Conservation (phyloP, 2,797 vertebrate species). For the Helarctos malayanus region DNA sequence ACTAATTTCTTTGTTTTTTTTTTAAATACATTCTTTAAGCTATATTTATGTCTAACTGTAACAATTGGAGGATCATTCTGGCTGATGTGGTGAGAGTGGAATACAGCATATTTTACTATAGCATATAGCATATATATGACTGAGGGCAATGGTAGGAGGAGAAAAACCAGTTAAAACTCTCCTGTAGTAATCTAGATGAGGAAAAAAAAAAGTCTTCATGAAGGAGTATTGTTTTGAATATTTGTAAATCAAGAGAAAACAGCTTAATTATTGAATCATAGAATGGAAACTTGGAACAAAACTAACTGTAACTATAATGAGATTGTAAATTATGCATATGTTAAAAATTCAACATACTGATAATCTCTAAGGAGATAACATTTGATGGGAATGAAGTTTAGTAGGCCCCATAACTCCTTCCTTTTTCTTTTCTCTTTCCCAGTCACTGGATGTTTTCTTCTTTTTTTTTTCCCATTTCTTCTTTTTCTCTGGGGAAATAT, state of each 20-base stretch:
- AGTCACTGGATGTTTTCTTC: not conserved
- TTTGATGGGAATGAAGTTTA: not conserved
- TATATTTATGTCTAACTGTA: not conserved
- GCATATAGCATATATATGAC: not conserved
- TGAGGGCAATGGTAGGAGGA: not conserved
- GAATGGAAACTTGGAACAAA: not conserved
- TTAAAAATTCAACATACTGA: slow-evolving; percentile 38
- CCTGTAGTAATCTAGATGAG: not conserved
- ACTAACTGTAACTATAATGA: not conserved
- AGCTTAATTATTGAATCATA: not conserved
- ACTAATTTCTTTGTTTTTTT: not conserved
- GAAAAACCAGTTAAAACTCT: not conserved
- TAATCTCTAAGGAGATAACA: not conserved
- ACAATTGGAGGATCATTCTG: not conserved
- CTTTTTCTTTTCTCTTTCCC: not conserved
- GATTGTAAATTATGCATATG: not conserved
- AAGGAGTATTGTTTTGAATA: not conserved
- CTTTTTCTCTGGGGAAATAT: not conserved
- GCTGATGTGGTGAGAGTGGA: not conserved
- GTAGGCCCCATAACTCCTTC: not conserved
- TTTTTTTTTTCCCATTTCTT: not conserved
- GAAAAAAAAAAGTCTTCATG: not conserved
- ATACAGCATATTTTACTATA: not conserved
- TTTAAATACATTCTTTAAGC: not conserved
- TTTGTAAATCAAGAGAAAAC: not conserved